Evolutionary conservation across 1,140 invertebrate species (phyloP).

Genomic region (Zaprionus vittiger): DNA sequence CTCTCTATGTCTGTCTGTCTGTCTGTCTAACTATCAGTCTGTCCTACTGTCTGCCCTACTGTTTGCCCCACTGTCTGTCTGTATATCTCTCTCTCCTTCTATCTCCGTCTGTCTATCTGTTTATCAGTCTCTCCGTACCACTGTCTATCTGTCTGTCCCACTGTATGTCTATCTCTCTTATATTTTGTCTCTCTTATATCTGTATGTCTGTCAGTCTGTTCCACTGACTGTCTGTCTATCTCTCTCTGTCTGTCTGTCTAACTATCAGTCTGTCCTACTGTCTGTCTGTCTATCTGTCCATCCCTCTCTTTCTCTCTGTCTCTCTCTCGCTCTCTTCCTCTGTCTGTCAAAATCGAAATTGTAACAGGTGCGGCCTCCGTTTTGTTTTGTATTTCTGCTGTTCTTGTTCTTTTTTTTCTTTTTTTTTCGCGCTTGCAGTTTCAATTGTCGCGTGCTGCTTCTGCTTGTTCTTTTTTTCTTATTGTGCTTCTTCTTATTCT

Average conservation of each 20-base stretch:
- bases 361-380: constrained; percentile 38
- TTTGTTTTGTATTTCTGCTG: neutral
- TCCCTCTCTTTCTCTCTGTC: constrained; percentile 32
- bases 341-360: constrained; percentile 24
- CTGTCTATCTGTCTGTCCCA: neutral
- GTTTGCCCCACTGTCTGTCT: too few species aligned
- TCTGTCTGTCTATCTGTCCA: constrained; percentile 29
- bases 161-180: neutral
- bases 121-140: too few species aligned
- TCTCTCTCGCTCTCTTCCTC: constrained; percentile 32
- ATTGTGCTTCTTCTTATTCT: neutral
- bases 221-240: constrained; percentile 20
- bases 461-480: neutral
- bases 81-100: too few species aligned
- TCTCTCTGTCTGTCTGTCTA: neutral
- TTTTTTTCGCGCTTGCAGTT: constrained; percentile 28
- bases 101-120: too few species aligned
- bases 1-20: too few species aligned
- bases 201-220: too few species aligned
- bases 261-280: constrained; percentile 12
- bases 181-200: too few species aligned
- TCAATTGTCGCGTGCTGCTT: constrained; percentile 41
- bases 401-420: neutral
- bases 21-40: too few species aligned
- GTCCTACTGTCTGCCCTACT: too few species aligned